These are phyloP conservation scores for Atherinomorus stipes DNA, from an alignment of 2,113 vertebrate species.

Conservation along the genomic window DNA sequence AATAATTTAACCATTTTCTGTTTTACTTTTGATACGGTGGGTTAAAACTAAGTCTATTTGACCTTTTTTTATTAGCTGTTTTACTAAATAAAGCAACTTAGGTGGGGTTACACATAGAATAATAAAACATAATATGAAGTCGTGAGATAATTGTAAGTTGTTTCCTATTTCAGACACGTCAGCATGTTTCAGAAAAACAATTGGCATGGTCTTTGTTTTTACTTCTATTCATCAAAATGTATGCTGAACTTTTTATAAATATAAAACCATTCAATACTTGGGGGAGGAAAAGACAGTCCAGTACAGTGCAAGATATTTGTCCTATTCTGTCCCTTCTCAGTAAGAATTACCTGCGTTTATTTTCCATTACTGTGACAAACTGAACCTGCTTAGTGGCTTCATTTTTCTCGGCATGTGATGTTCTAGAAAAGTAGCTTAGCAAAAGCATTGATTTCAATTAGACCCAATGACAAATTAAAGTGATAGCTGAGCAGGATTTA, in stretches of 20 bases:
- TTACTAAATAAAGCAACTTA: too few relatives aligned
- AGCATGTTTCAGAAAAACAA: too few relatives aligned
- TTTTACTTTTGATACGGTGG: too few relatives aligned
- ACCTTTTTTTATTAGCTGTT: too few relatives aligned
- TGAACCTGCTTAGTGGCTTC: constrained; percentile 1
- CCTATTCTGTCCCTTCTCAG: background rate
- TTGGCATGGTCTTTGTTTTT: too few relatives aligned
- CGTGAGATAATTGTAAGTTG: too few relatives aligned
- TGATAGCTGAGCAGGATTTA: background rate
- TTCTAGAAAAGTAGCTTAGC: constrained; percentile 33
- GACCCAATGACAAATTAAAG: constrained; percentile 16
- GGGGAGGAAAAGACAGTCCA: background rate
- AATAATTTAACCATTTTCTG: too few relatives aligned
- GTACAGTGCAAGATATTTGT: background rate
- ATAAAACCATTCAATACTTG: too few relatives aligned
- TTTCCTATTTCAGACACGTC: too few relatives aligned
- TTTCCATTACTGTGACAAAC: constrained; percentile 22
- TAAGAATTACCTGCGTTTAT: background rate
- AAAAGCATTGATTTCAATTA: constrained; percentile 43
- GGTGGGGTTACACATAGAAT: too few relatives aligned
- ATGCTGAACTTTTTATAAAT: background rate
- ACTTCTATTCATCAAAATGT: background rate
- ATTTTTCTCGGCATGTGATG: constrained; percentile 3
- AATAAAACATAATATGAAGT: too few relatives aligned
- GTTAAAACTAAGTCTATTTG: too few relatives aligned